A percentile compares a stretch with the other conserved stretches of the same genome.
phyloP scores from a whole-genome alignment of 2,888 invertebrate species.

The Disparrhopalites patrizii region DNA sequence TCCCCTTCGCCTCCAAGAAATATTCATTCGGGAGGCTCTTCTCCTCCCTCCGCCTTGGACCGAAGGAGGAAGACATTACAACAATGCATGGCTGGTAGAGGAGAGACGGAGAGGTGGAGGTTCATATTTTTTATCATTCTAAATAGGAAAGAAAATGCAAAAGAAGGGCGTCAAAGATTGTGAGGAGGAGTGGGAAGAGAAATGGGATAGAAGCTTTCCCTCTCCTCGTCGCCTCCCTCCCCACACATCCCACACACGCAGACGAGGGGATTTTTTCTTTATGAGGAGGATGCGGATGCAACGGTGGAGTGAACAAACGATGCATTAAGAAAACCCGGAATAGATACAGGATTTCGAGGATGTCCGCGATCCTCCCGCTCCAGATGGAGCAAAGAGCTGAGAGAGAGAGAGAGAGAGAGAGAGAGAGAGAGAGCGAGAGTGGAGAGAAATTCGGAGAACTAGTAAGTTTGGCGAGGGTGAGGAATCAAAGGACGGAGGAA shows the following conservation, averaged over 20 bases:
- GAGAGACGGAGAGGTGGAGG: not conserved
- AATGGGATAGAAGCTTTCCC: slow-evolving; percentile 22
- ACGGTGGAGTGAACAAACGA: slow-evolving; percentile 24
- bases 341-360: not conserved
- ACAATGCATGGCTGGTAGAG: not conserved
- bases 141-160: slow-evolving; percentile 22
- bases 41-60: not conserved
- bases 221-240: not conserved
- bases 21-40: no score
- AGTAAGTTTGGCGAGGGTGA: no score
- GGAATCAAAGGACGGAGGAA: no score
- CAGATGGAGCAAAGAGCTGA: not conserved
- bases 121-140: no score
- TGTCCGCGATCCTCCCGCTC: slow-evolving; percentile 7
- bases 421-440: no score
- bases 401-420: not conserved
- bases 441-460: no score
- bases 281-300: slow-evolving; percentile 24
- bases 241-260: no score
- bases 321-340: slow-evolving; percentile 18
- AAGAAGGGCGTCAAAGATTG: slow-evolving; percentile 33
- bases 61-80: not conserved
- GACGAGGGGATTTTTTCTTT: no score
- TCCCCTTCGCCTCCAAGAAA: no score
- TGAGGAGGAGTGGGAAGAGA: slow-evolving; percentile 33